Percentiles rank a stretch among this genome's conserved stretches.
These are phyloP conservation scores for Pseudococcus longispinus DNA, from an alignment of 2,888 invertebrate species.

Conservation along the genomic window DNA sequence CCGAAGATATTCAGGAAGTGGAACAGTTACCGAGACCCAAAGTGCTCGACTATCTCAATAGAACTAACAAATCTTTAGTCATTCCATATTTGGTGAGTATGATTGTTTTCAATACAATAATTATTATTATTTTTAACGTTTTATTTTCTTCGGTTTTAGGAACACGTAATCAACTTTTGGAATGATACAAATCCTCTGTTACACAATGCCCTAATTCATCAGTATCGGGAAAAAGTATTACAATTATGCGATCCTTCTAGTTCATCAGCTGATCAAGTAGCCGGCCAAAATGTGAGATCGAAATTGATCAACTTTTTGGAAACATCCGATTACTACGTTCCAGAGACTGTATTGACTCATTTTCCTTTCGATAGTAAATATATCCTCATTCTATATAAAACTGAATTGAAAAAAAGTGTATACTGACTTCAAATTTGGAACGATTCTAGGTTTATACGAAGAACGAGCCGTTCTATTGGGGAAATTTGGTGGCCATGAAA, in stretches of 20 bases:
- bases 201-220: constrained; percentile 89
- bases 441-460: constrained; percentile 74
- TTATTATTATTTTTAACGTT: constrained; percentile 14
- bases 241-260: constrained; percentile 64
- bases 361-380: constrained; percentile 77
- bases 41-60: constrained; percentile 86
- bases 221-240: constrained; percentile 78
- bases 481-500: constrained; percentile 87
- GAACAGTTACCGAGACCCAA: constrained; percentile 87
- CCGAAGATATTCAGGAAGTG: constrained; percentile 85
- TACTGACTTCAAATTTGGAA: background rate
- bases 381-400: background rate
- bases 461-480: constrained; percentile 95
- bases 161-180: constrained; percentile 92
- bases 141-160: constrained; percentile 64
- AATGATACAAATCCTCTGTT: constrained; percentile 82
- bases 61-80: constrained; percentile 79
- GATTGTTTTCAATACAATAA: background rate
- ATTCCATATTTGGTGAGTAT: constrained; percentile 79
- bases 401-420: background rate
- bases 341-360: constrained; percentile 84
- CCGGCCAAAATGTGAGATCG: constrained; percentile 67
- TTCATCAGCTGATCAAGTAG: constrained; percentile 64
- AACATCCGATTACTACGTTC: constrained; percentile 80
- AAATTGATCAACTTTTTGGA: constrained; percentile 82